A percentile compares a stretch with the other conserved stretches of the same genome.
These are phyloP conservation scores for Caloenas nicobarica DNA, from an alignment of 2,113 vertebrate genomes.

Conservation along the genomic window DNA sequence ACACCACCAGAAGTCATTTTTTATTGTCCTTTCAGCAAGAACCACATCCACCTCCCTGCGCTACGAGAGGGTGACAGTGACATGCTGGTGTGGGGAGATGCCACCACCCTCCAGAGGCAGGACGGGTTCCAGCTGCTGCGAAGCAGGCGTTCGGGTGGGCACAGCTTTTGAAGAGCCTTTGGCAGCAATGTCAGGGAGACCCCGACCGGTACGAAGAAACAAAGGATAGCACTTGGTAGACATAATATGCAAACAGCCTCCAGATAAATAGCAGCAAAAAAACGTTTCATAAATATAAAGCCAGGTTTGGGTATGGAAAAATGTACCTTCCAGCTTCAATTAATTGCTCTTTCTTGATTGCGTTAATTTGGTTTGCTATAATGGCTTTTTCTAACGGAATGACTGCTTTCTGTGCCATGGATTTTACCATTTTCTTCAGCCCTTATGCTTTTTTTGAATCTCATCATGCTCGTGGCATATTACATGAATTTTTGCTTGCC, in stretches of 20 bases:
- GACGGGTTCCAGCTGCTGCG: accelerated
- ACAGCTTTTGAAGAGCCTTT: not conserved
- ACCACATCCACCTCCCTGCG: not conserved
- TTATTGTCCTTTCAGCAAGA: accelerated
- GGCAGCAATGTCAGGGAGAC: not conserved
- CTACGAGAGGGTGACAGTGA: accelerated
- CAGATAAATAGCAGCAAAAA: not conserved
- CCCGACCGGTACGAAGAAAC: not conserved
- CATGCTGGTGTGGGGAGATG: accelerated
- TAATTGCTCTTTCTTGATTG: constrained; percentile 49
- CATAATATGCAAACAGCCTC: not conserved
- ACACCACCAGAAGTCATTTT: not conserved
- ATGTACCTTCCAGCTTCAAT: not conserved
- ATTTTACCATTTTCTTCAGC: constrained; percentile 52
- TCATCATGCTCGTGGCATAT: not conserved
- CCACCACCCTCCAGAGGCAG: not conserved
- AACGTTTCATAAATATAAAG: not conserved
- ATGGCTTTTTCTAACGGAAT: constrained; percentile 37
- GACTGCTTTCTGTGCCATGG: constrained; percentile 11
- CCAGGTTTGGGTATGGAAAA: not conserved
- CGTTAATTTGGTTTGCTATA: not conserved
- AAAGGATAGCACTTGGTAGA: not conserved
- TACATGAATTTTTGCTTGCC: constrained; percentile 45
- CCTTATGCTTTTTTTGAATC: constrained; percentile 4
- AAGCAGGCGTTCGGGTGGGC: not conserved